Evolutionary conservation across 1,140 invertebrate species (phyloP).

Genomic region (Cheumatopsyche charites): DNA sequence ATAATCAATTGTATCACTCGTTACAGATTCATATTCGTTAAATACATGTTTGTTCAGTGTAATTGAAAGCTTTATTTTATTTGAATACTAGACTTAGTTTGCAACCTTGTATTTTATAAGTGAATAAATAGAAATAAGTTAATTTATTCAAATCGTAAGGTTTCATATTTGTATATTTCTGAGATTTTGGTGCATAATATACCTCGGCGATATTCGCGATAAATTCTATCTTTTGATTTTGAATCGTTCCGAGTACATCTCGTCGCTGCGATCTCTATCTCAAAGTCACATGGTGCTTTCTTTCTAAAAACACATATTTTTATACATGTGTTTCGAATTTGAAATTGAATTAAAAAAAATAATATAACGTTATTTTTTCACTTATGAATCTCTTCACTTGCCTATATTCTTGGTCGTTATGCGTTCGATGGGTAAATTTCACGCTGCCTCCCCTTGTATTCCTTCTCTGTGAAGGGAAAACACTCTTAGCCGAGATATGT

Average conservation of each 20-base stretch:
- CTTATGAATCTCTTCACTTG: not conserved
- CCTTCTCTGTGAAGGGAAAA: not conserved
- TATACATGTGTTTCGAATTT: not conserved
- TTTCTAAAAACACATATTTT: conserved; percentile 24
- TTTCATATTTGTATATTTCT: conserved; percentile 23
- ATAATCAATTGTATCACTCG: too few species aligned
- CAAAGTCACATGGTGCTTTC: conserved; percentile 38
- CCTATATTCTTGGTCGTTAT: not conserved
- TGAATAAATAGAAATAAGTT: conserved; percentile 28
- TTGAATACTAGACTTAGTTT: too few species aligned
- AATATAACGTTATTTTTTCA: conserved; percentile 9
- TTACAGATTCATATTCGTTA: too few species aligned
- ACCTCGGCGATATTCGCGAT: conserved; percentile 11
- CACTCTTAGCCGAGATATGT: conserved; percentile 36
- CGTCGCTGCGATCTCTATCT: conserved; percentile 39
- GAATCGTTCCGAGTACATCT: not conserved
- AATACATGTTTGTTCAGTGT: too few species aligned
- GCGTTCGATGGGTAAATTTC: too few species aligned
- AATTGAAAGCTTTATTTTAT: too few species aligned
- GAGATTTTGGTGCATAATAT: not conserved
- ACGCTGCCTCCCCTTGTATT: not conserved
- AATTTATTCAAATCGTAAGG: conserved; percentile 28
- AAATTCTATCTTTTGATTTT: not conserved
- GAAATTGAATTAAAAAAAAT: too few species aligned
- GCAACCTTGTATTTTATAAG: conserved; percentile 1